Evolutionary conservation across 2,888 invertebrate species (phyloP).

Genomic region (Dorcus parallelipipedus): DNA sequence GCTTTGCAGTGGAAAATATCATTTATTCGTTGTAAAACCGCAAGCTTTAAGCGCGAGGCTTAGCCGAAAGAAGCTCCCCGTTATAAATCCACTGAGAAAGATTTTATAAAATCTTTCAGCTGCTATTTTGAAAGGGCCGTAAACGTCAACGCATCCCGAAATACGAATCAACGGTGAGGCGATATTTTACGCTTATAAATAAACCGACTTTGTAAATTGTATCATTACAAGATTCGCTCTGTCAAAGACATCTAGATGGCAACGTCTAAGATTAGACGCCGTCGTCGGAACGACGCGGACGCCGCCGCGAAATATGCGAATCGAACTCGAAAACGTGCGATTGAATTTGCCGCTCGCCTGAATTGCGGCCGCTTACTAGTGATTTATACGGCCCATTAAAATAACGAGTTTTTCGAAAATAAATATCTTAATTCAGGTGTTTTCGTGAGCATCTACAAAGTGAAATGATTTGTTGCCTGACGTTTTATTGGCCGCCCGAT

Average conservation of each 20-base stretch:
- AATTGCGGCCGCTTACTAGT: slow-evolving; percentile 7
- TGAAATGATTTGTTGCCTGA: slow-evolving; percentile 27
- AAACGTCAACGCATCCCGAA: slow-evolving; percentile 29
- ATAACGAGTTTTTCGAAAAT: slow-evolving; percentile 24
- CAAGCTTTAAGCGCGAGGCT: no score
- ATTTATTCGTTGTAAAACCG: no score
- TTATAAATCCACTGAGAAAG: no score
- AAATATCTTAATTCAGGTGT: slow-evolving; percentile 27
- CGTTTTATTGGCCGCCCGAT: slow-evolving; percentile 1
- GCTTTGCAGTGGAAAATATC: no score
- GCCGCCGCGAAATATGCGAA: not conserved
- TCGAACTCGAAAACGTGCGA: not conserved
- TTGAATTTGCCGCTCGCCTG: slow-evolving; percentile 2
- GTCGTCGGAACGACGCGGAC: not conserved
- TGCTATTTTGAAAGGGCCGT: slow-evolving; percentile 38
- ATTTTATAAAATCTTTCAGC: slow-evolving; percentile 31
- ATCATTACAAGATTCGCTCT: slow-evolving; percentile 38
- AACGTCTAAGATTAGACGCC: slow-evolving; percentile 21
- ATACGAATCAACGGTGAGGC: slow-evolving; percentile 31
- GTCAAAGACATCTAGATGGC: slow-evolving; percentile 31
- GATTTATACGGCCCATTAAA: slow-evolving; percentile 24
- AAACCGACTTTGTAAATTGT: slow-evolving; percentile 37
- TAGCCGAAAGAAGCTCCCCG: no score
- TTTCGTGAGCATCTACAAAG: slow-evolving; percentile 26
- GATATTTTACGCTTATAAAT: slow-evolving; percentile 43